Percentiles rank a stretch among this genome's conserved stretches.
These are phyloP conservation scores for Erpornis zantholeuca DNA, from an alignment of 2,113 vertebrate species.

Conservation along the genomic window DNA sequence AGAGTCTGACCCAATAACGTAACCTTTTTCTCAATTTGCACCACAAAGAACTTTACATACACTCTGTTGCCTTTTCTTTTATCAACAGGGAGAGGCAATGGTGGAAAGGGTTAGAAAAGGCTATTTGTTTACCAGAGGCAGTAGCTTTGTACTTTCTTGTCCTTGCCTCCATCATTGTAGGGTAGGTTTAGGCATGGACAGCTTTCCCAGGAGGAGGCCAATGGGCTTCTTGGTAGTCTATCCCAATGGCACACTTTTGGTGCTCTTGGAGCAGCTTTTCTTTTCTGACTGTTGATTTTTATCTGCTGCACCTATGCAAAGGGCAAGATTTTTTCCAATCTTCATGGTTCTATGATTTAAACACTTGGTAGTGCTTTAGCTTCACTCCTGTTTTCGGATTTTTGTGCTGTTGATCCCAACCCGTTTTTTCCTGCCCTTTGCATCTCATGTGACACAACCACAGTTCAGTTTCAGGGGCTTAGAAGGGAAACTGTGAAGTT, in stretches of 20 bases:
- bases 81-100: background rate
- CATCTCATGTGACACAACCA: background rate
- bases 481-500: conserved; percentile 3
- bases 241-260: background rate
- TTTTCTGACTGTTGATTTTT: background rate
- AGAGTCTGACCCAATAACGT: background rate
- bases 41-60: background rate
- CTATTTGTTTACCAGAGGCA: background rate
- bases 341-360: background rate
- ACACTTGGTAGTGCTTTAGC: accelerated
- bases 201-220: background rate
- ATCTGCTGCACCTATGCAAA: background rate
- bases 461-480: background rate
- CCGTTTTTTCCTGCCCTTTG: background rate
- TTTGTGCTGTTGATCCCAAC: background rate
- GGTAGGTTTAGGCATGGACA: background rate
- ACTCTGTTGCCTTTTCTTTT: background rate
- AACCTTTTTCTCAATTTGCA: background rate
- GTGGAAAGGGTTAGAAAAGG: background rate
- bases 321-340: background rate
- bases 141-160: background rate
- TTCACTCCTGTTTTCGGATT: background rate
- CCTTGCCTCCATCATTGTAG: background rate
- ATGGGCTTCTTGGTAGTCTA: background rate
- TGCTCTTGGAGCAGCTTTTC: background rate